phyloP scores from a whole-genome alignment of 2,888 invertebrate species.

The Ecliptopera silaceata region DNA sequence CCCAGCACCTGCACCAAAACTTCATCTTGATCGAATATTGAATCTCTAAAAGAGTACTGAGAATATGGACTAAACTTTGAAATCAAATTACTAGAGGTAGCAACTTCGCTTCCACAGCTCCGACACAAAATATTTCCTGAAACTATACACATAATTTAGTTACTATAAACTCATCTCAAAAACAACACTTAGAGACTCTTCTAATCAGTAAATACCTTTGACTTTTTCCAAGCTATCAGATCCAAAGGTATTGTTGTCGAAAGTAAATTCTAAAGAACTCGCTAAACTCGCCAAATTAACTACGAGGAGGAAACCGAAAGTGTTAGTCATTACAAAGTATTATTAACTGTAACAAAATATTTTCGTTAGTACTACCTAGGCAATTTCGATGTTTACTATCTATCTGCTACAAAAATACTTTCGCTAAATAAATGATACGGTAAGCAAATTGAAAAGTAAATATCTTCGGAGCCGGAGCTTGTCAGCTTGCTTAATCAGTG shows the following conservation, averaged over 20 bases:
- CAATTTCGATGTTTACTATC: no score
- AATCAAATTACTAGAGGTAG: constrained; percentile 48
- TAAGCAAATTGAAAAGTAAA: no score
- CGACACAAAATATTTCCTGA: constrained; percentile 63
- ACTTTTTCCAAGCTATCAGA: constrained; percentile 3
- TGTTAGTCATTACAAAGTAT: constrained; percentile 30
- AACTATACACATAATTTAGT: constrained; percentile 12
- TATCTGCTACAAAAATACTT: no score
- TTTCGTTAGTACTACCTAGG: no score
- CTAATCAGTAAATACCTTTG: constrained; percentile 7
- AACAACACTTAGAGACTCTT: background rate
- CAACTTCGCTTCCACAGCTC: constrained; percentile 54
- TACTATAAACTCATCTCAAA: background rate
- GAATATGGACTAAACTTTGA: constrained; percentile 49
- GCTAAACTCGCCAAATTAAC: constrained; percentile 15
- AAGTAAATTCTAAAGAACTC: constrained; percentile 17
- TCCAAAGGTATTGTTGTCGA: constrained; percentile 8
- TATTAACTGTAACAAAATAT: background rate
- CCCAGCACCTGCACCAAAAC: constrained; percentile 58
- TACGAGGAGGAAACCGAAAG: constrained; percentile 16
- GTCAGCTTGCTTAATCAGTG: no score
- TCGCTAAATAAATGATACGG: no score
- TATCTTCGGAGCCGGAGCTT: no score
- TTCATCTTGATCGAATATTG: constrained; percentile 52
- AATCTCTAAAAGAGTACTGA: constrained; percentile 52